phyloP scores from a whole-genome alignment of 2,888 invertebrate species.

The Exocentrus adspersus region DNA sequence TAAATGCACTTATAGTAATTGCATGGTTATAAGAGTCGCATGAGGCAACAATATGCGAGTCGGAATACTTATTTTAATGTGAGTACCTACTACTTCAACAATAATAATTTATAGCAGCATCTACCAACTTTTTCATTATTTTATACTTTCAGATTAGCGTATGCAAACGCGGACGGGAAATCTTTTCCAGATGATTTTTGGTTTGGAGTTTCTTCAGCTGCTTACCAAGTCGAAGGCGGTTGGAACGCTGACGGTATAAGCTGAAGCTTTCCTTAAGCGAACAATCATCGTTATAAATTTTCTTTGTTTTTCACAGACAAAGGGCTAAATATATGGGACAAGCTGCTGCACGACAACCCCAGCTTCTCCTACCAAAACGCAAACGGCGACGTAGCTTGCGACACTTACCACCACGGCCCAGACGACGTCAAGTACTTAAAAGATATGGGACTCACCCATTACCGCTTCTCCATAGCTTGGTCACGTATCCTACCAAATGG shows the following conservation, averaged over 20 bases:
- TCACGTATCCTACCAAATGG: slow-evolving; percentile 77
- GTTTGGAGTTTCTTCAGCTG: slow-evolving; percentile 50
- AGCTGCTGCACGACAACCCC: slow-evolving; percentile 57
- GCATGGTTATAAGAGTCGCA: no score
- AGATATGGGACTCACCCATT: slow-evolving; percentile 71
- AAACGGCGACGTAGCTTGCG: slow-evolving; percentile 74
- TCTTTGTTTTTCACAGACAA: slow-evolving; percentile 58
- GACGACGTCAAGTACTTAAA: slow-evolving; percentile 72
- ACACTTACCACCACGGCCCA: slow-evolving; percentile 73
- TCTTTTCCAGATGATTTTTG: slow-evolving; percentile 36
- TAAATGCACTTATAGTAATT: no score
- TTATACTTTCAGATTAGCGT: slow-evolving; percentile 6
- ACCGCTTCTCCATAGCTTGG: slow-evolving; percentile 81
- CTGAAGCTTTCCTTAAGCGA: no score
- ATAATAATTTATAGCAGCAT: background rate
- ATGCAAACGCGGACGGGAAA: background rate
- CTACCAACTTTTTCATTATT: background rate
- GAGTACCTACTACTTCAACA: background rate
- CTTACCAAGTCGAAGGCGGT: slow-evolving; percentile 48
- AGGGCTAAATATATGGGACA: slow-evolving; percentile 67
- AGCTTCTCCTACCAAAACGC: slow-evolving; percentile 4
- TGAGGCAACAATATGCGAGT: no score
- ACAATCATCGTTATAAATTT: background rate
- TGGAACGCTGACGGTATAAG: slow-evolving; percentile 49
- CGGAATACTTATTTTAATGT: background rate